Base-by-base conservation (phyloP, 2,888 invertebrate species). In the Chelonus formosanus region DNA sequence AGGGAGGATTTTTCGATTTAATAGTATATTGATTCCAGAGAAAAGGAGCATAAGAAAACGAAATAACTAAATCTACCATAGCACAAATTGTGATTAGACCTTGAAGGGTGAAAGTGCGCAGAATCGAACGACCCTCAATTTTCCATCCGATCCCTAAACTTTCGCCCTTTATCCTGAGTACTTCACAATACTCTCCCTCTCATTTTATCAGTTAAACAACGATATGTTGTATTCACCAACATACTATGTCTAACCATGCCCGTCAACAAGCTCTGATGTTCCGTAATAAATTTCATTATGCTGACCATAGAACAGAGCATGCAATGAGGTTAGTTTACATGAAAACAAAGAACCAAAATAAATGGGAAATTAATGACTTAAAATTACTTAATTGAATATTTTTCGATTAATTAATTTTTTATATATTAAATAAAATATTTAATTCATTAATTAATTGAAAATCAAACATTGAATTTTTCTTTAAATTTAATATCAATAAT, bases 251-350 rank as follows among this genome's bases (percentile, higher is more conserved):
- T 59, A n/a, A n/a, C 10, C 20, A 48, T 35, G 44, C 56, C 56
- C 60, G 61, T 66, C 66, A 66, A 66, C 66, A 61, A 57, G 61
- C 56, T 45, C 53, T 56, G 57, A 66, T 66, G 52, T 57, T 7
- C 61, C 52, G 35, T 62, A 66, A 66, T 66, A 66, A 66, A 66
- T 62, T 66, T 62, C 50, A 66, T 66, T 66, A 66, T 36, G 60
- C 35, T 47, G 56, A 52, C 40, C 34, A 52, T 52, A 50, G 31
- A 56, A 61, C 57, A 56, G 44, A 36, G 62, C 56, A 40, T 52
- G 35, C 48, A 48, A 61, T 43, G 50, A 60, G 48, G 48, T 44
- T 58, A 48, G 48, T 58, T 58, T 58, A 32, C 45, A 47, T 58
- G 47, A 48, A 34, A 10, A 35, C 35, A n/a, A 44, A 48, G 36